phyloP scores from a whole-genome alignment of 2,888 invertebrate species.

The Baronia brevicornis region DNA sequence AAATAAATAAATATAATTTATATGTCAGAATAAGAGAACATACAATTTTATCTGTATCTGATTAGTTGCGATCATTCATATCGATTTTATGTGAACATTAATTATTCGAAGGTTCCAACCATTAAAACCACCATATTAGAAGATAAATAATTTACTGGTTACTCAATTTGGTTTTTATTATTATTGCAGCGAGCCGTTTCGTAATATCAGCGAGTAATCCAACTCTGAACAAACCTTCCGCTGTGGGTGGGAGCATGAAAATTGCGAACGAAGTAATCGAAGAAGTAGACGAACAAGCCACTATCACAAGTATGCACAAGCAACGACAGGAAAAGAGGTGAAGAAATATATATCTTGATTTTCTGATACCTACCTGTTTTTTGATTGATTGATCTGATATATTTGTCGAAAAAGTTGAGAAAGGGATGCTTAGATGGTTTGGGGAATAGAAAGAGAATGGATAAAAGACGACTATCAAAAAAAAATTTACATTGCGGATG shows the following conservation, averaged over 20 bases:
- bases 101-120: too few relatives aligned
- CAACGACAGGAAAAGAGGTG: conserved; percentile 65
- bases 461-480: too few relatives aligned
- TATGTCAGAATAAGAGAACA: background rate
- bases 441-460: too few relatives aligned
- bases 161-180: background rate
- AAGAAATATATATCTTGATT: conserved; percentile 8
- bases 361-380: too few relatives aligned
- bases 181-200: conserved; percentile 46
- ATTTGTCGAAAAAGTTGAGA: too few relatives aligned
- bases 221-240: conserved; percentile 47
- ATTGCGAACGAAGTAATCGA: conserved; percentile 84
- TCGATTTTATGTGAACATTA: too few relatives aligned
- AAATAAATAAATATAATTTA: background rate
- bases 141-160: background rate
- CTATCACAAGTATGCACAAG: conserved; percentile 82
- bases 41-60: too few relatives aligned
- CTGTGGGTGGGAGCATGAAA: conserved; percentile 74
- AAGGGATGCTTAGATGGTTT: too few relatives aligned
- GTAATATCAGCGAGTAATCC: conserved; percentile 62
- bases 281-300: conserved; percentile 88
- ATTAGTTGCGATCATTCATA: too few relatives aligned
- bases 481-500: too few relatives aligned
- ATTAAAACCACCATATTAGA: too few relatives aligned
- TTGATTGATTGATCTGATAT: too few relatives aligned